Evolutionary conservation across 2,888 invertebrate genomes (phyloP).

Genomic region (Phortica magna): DNA sequence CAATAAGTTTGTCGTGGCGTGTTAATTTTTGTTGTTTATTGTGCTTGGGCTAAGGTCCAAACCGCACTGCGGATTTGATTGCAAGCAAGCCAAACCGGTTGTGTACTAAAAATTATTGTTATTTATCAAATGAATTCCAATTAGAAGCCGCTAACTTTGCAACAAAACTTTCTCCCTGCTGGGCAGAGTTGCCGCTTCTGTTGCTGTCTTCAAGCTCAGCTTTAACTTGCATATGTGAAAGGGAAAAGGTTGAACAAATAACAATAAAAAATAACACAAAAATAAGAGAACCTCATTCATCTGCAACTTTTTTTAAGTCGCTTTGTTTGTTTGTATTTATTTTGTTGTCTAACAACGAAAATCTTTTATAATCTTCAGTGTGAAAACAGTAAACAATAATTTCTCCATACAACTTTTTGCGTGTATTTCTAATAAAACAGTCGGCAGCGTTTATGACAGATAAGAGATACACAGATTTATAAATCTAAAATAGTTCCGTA

Average conservation of each 20-base stretch:
- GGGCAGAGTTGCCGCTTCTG: neutral
- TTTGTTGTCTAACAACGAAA: neutral
- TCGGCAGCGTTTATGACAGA: too few relatives aligned
- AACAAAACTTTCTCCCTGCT: slow-evolving; percentile 26
- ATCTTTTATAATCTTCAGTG: neutral
- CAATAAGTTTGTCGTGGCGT: too few relatives aligned
- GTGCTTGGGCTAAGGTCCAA: neutral
- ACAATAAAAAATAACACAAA: neutral
- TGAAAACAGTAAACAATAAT: neutral
- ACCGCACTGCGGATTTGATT: neutral
- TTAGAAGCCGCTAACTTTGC: slow-evolving; percentile 25
- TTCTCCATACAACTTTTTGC: neutral
- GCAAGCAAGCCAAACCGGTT: neutral
- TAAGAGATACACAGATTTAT: too few relatives aligned
- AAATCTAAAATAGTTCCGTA: too few relatives aligned
- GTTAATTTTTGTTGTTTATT: too few relatives aligned
- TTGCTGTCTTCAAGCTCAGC: neutral
- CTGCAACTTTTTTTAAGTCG: neutral
- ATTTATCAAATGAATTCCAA: slow-evolving; percentile 15
- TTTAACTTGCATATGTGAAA: slow-evolving; percentile 18
- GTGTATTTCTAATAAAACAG: neutral
- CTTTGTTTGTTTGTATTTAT: neutral
- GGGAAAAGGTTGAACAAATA: neutral
- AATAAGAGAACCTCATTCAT: slow-evolving; percentile 18
- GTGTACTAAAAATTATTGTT: neutral